phyloP scores from a whole-genome alignment of 2,113 vertebrate species.

The Saccopteryx bilineata region DNA sequence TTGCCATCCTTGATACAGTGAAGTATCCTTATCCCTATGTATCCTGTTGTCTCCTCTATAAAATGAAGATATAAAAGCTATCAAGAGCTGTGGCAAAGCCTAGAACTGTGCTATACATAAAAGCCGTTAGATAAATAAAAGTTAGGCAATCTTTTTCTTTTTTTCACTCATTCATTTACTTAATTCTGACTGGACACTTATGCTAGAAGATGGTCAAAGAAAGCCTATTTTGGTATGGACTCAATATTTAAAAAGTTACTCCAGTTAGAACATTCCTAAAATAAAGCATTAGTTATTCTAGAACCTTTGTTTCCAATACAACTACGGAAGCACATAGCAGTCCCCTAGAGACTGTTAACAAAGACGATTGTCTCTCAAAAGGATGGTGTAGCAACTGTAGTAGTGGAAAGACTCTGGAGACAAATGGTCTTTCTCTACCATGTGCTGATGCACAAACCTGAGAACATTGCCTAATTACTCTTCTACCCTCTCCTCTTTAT shows the following conservation, averaged over 20 bases:
- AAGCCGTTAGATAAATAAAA: background rate
- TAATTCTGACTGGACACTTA: background rate
- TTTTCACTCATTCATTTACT: background rate
- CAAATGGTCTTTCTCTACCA: background rate
- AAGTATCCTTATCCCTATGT: background rate
- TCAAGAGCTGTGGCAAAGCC: background rate
- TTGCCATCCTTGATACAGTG: background rate
- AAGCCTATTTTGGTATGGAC: background rate
- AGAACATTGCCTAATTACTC: background rate
- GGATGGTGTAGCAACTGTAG: fast-evolving
- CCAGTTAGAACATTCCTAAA: background rate
- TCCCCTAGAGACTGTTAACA: background rate
- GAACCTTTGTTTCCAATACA: background rate
- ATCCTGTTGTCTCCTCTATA: background rate
- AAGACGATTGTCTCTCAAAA: background rate
- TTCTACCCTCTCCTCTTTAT: background rate
- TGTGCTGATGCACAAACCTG: background rate
- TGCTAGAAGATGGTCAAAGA: slow-evolving; percentile 5
- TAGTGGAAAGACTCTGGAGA: background rate
- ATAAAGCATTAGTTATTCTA: background rate
- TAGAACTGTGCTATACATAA: background rate
- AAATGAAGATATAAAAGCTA: background rate
- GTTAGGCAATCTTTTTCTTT: background rate
- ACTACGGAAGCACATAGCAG: background rate
- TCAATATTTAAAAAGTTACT: background rate